phyloP scores from a whole-genome alignment of 2,113 vertebrate genomes.

The Dasyprocta punctata region DNA sequence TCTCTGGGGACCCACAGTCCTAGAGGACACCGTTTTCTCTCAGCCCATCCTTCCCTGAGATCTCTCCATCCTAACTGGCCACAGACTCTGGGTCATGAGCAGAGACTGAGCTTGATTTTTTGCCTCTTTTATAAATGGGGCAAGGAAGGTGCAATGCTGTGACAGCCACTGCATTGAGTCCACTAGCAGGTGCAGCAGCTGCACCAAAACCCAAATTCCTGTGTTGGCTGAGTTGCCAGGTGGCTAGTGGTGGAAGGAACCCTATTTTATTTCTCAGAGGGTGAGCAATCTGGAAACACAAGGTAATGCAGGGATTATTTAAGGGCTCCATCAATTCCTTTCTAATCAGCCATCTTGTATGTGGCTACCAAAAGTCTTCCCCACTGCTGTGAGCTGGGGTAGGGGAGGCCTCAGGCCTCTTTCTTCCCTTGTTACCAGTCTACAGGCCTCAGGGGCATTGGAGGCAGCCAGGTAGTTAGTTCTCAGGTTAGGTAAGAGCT shows the following conservation, averaged over 20 bases:
- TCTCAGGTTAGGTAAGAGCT: neutral
- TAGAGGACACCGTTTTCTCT: neutral
- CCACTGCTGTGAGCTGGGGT: neutral
- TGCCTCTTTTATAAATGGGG: neutral
- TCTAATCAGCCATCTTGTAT: neutral
- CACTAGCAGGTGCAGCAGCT: neutral
- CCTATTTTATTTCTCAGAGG: neutral
- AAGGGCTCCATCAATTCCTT: neutral
- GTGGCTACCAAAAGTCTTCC: fast-evolving
- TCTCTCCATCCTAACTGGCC: neutral
- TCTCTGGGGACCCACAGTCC: neutral
- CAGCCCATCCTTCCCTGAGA: neutral
- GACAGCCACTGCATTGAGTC: neutral
- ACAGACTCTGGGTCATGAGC: neutral
- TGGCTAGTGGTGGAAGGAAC: neutral
- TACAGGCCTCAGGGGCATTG: neutral
- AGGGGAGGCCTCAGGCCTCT: neutral
- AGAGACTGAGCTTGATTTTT: neutral
- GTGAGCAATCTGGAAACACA: neutral
- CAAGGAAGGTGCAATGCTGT: neutral
- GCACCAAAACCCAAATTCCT: neutral
- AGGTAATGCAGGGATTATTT: neutral
- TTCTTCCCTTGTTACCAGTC: neutral
- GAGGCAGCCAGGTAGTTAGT: neutral
- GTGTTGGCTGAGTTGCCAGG: fast-evolving